Conservation (phyloP, 2,888 invertebrate genomes). For the Dromius quadrimaculatus region DNA sequence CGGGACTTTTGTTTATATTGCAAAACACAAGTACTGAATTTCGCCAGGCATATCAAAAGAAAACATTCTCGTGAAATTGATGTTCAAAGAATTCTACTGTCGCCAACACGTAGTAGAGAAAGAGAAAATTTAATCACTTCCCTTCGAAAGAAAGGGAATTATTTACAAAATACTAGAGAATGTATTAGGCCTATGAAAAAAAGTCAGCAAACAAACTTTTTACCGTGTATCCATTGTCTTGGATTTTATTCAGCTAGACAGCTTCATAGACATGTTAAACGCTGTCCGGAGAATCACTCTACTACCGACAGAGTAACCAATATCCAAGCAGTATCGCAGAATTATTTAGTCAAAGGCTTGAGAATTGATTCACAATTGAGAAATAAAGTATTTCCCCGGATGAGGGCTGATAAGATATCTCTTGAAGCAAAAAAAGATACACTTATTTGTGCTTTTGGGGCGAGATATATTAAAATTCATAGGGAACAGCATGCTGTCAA, state of each 20-base stretch:
- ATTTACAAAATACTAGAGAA: slow-evolving; percentile 40
- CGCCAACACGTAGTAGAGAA: not conserved
- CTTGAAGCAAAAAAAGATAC: slow-evolving; percentile 40
- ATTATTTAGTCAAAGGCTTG: slow-evolving; percentile 37
- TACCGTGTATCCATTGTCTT: slow-evolving; percentile 56
- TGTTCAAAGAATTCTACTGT: slow-evolving; percentile 16
- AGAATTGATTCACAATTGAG: slow-evolving; percentile 52
- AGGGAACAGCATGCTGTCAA: slow-evolving; percentile 56
- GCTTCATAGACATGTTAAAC: slow-evolving; percentile 56
- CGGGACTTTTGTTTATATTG: slow-evolving; percentile 40
- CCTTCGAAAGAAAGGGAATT: slow-evolving; percentile 55
- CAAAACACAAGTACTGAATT: slow-evolving; percentile 26
- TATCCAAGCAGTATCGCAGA: slow-evolving; percentile 47
- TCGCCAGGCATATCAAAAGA: slow-evolving; percentile 22
- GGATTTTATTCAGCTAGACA: slow-evolving; percentile 56
- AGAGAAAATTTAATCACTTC: slow-evolving; percentile 17
- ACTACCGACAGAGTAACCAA: not conserved
- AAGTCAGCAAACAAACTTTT: not conserved
- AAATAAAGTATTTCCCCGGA: slow-evolving; percentile 47
- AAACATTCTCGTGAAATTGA: slow-evolving; percentile 29
- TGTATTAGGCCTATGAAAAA: slow-evolving; percentile 52
- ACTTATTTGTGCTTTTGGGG: slow-evolving; percentile 53
- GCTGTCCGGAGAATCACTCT: too few relatives aligned
- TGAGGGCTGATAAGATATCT: slow-evolving; percentile 49
- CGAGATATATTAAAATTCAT: slow-evolving; percentile 54